Evolutionary conservation across 2,888 invertebrate species (phyloP), one percentile per base, ranked within the genome.

Genomic region (Mycalesis mineus): DNA sequence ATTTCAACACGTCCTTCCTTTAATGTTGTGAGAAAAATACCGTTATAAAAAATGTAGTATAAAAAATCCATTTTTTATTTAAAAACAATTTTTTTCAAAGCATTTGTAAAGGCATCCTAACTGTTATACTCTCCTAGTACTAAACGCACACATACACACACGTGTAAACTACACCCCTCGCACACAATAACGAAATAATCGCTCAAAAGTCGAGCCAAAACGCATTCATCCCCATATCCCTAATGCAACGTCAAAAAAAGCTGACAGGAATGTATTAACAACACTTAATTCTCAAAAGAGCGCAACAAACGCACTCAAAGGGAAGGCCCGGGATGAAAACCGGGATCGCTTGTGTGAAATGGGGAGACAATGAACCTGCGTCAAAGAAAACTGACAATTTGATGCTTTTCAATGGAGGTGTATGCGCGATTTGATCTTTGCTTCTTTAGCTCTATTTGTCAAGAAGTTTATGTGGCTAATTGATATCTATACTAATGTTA

Each of bases 271-370:
- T 50, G 54, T 45, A 56, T 56, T 55, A 57, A 55, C 57, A 60
- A 57, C 55, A 55, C 54, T 55, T 60, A 54, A 57, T 60, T 57
- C 60, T 45, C 54, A 50, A 47, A 60, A 51, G 47, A 54, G 57
- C 51, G 54, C 40, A 40, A 57, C 45, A 60, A 60, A 51, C 60
- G 54, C 54, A 45, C 47, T 60, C 57, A 60, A 57, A 60, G 57
- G 54, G 57, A 60, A 57, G 50, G 54, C 50, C 51, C 54, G 57
- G 60, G 50, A 50, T 57, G 53, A 50, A 53, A 48, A 57, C 60
- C 44, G 57, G 57, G 49, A 49, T 48, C 55, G 45, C 52, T 58
- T 55, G 61, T 52, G 61, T 58, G 58, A 55, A 61, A 61, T 53
- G 49, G 55, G 49, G 48, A 61, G 55, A 58, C 61, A 61, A 58